Evolutionary conservation across 2,797 vertebrate species (phyloP).

Genomic region (Pipistrellus pygmaeus): DNA sequence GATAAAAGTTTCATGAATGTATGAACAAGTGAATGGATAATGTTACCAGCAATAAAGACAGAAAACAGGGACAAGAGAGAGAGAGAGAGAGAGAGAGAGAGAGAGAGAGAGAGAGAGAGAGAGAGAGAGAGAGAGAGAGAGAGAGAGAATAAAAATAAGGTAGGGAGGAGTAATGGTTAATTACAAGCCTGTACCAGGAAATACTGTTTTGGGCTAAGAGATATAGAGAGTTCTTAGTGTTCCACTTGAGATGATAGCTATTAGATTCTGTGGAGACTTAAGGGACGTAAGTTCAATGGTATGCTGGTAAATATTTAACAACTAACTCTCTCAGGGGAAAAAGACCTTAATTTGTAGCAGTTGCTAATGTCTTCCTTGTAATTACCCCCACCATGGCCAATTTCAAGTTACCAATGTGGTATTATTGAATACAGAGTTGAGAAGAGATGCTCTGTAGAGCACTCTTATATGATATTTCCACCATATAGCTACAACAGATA

Average conservation of each 20-base stretch:
- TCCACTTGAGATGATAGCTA: conserved; percentile 53
- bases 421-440: conserved; percentile 34
- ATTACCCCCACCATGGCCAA: background rate
- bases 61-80: background rate
- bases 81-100: background rate
- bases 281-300: conserved; percentile 40
- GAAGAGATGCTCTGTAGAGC: background rate
- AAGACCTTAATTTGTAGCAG: conserved; percentile 36
- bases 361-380: conserved; percentile 44
- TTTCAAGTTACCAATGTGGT: background rate
- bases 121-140: background rate
- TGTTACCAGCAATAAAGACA: background rate
- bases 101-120: background rate
- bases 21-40: conserved; percentile 12
- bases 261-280: conserved; percentile 51
- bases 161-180: background rate
- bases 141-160: background rate
- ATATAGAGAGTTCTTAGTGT: conserved; percentile 44
- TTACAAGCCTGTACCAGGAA: conserved; percentile 27
- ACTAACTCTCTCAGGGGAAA: background rate
- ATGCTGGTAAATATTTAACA: conserved; percentile 69
- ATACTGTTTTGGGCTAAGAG: background rate
- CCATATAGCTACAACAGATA: background rate
- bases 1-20: background rate
- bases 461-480: background rate